phyloP scores from a whole-genome alignment of 2,888 invertebrate species.

The Schizaphis graminum region DNA sequence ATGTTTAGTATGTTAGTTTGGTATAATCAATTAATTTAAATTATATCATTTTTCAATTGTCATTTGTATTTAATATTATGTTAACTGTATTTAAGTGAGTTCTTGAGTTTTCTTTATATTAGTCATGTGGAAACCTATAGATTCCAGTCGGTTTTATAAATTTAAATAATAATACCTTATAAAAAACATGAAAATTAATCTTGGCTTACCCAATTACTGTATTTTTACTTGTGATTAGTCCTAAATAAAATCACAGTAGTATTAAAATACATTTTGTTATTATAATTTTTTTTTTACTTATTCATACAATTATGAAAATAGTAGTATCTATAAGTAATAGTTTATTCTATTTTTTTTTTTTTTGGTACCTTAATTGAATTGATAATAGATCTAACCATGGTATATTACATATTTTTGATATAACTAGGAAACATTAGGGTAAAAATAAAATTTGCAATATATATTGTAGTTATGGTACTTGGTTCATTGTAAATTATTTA shows the following conservation, averaged over 20 bases:
- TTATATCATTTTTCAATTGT: constrained; percentile 28
- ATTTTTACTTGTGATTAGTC: not conserved
- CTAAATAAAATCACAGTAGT: not conserved
- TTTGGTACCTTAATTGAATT: not conserved
- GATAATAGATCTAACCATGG: not conserved
- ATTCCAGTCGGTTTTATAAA: not conserved
- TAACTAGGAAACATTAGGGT: not conserved
- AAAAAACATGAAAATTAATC: not conserved
- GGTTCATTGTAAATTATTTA: not conserved
- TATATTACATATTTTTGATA: not conserved
- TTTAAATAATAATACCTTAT: not conserved
- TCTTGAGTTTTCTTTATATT: not conserved
- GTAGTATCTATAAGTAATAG: not conserved
- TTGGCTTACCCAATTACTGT: not conserved
- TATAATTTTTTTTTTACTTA: not conserved
- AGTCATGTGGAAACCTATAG: not conserved
- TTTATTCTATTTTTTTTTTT: not conserved
- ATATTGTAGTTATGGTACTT: not conserved
- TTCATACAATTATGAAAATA: not conserved
- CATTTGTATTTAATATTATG: not conserved
- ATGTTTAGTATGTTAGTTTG: not conserved
- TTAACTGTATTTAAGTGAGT: not conserved
- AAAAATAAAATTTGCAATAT: not conserved
- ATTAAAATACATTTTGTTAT: not conserved
- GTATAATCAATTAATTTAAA: not conserved